Conservation (phyloP, 2,888 invertebrate species). For the Pammene fasciana region DNA sequence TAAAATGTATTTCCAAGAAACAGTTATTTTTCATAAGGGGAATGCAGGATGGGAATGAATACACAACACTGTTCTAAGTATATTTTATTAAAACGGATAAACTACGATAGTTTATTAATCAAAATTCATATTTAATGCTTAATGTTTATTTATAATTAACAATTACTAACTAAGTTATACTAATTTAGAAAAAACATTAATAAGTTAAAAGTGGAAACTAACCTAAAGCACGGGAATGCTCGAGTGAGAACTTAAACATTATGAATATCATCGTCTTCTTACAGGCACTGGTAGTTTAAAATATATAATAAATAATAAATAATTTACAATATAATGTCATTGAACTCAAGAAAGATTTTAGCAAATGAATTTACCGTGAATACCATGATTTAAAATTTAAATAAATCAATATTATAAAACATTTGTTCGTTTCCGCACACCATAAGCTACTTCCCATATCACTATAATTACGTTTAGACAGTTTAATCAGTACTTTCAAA, state of each 20-base stretch:
- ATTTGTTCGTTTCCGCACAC: constrained; percentile 3
- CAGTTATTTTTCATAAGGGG: constrained; percentile 44
- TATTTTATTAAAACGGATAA: constrained; percentile 59
- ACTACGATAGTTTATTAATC: constrained; percentile 50
- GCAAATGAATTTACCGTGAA: constrained; percentile 27
- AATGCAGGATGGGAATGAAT: constrained; percentile 52
- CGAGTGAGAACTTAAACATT: constrained; percentile 53
- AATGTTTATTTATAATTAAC: constrained; percentile 31
- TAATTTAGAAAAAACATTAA: constrained; percentile 50
- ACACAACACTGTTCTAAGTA: constrained; percentile 57
- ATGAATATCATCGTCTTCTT: constrained; percentile 79
- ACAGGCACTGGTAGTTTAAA: constrained; percentile 74
- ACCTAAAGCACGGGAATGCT: constrained; percentile 60
- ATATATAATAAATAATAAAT: constrained; percentile 48
- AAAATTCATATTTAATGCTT: constrained; percentile 47
- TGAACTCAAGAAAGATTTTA: constrained; percentile 20
- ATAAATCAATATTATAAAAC: not conserved
- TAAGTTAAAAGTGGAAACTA: constrained; percentile 55
- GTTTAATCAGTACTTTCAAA: not conserved
- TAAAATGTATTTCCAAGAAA: constrained; percentile 67
- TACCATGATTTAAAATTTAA: constrained; percentile 16
- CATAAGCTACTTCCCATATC: constrained; percentile 14
- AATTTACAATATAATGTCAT: constrained; percentile 42
- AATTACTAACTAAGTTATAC: constrained; percentile 35
- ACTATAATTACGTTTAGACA: not conserved